Conservation (phyloP, 1,140 invertebrate species). For the Drosophila cardini region DNA sequence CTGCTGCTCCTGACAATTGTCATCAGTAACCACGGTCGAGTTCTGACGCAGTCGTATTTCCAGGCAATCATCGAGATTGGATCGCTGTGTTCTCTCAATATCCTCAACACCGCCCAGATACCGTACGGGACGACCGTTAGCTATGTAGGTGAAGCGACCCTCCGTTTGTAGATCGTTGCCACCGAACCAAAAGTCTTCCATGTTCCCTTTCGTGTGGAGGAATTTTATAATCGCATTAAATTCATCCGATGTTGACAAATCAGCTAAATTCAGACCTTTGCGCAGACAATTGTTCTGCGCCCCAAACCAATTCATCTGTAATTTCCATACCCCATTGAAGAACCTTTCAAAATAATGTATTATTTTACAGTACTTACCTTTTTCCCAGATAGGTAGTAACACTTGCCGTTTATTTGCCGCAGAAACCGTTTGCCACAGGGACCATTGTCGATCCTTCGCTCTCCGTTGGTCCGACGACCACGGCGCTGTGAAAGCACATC, state of each 20-base stretch:
- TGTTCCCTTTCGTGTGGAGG: constrained; percentile 25
- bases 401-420: constrained; percentile 53
- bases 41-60: constrained; percentile 56
- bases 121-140: constrained; percentile 38
- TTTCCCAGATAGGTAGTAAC: constrained; percentile 60
- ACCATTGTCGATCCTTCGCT: constrained; percentile 18
- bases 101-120: constrained; percentile 27
- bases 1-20: constrained; percentile 61
- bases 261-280: constrained; percentile 88
- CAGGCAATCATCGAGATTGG: constrained; percentile 68
- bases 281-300: constrained; percentile 87
- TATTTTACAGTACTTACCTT: constrained; percentile 47
- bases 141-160: constrained; percentile 62
- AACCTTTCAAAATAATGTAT: background rate
- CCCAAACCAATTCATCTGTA: constrained; percentile 68
- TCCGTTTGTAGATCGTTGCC: constrained; percentile 64
- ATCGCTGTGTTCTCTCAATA: constrained; percentile 43
- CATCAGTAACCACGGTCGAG: constrained; percentile 50
- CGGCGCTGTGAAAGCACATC: constrained; percentile 27
- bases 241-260: constrained; percentile 67
- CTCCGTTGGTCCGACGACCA: constrained; percentile 1
- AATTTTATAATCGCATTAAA: constrained; percentile 33
- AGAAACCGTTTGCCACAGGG: constrained; percentile 60
- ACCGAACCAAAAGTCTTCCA: constrained; percentile 67
- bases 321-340: background rate